A percentile compares a stretch with the other conserved stretches of the same genome.
phyloP scores from a whole-genome alignment of 2,113 vertebrate genomes.

The Fulmarus glacialis region DNA sequence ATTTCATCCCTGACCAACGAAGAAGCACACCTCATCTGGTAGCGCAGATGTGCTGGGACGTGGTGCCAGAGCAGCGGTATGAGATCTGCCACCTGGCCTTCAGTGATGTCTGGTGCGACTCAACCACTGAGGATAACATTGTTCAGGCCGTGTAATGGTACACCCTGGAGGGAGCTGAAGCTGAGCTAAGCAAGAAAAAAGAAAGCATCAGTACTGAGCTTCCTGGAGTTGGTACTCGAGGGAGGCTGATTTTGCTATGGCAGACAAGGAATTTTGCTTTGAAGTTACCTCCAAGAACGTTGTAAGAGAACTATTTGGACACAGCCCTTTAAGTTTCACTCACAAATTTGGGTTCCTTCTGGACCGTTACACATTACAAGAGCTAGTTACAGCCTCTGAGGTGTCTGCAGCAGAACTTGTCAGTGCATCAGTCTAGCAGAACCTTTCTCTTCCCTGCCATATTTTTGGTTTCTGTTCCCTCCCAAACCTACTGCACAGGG shows the following conservation, averaged over 20 bases:
- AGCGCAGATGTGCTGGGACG: neutral
- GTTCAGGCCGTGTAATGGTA: neutral
- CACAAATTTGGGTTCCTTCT: neutral
- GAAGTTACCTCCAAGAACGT: neutral
- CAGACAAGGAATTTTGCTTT: neutral
- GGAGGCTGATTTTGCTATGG: neutral
- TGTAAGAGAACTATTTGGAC: neutral
- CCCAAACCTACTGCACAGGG: neutral
- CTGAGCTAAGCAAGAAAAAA: neutral
- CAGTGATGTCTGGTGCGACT: neutral
- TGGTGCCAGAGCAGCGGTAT: accelerated
- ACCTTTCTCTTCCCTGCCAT: neutral
- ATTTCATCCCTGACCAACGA: neutral
- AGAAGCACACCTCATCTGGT: neutral
- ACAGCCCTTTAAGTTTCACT: neutral
- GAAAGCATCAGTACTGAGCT: neutral
- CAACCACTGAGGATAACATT: neutral
- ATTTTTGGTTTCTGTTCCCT: neutral
- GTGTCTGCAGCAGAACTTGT: neutral
- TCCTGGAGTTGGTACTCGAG: neutral
- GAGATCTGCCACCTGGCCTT: neutral
- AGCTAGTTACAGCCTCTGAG: neutral
- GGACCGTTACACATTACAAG: neutral
- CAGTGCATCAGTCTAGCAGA: neutral
- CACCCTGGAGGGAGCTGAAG: neutral